phyloP scores from a whole-genome alignment of 2,113 vertebrate genomes.

The Mus pahari region DNA sequence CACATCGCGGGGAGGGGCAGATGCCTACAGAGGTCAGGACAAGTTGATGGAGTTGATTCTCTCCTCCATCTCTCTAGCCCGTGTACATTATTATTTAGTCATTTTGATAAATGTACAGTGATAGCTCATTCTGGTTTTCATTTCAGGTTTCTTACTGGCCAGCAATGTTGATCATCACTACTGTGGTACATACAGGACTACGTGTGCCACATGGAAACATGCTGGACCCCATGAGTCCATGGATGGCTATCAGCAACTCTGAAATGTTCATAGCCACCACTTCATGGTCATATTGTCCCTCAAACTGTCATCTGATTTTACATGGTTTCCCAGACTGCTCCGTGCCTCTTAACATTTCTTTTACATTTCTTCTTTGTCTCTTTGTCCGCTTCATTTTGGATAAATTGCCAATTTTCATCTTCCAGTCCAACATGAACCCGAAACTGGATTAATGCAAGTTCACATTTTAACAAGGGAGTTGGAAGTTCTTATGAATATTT shows the following conservation, averaged over 20 bases:
- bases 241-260: neutral
- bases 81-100: neutral
- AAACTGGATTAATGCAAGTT: neutral
- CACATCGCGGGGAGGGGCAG: too few relatives aligned
- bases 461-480: neutral
- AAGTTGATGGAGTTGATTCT: neutral
- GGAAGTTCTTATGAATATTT: neutral
- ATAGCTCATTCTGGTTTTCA: neutral
- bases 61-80: neutral
- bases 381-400: conserved; percentile 6
- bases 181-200: neutral
- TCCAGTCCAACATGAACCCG: neutral
- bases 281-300: neutral
- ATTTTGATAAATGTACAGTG: neutral
- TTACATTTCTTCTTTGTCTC: conserved; percentile 40
- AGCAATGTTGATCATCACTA: neutral
- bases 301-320: neutral
- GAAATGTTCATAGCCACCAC: neutral
- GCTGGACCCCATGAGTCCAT: neutral
- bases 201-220: neutral
- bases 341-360: neutral
- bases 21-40: neutral
- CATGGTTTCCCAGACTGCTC: neutral
- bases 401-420: neutral
- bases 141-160: neutral